Conservation (phyloP, 2,888 invertebrate species). For the Coelopa pilipes region DNA sequence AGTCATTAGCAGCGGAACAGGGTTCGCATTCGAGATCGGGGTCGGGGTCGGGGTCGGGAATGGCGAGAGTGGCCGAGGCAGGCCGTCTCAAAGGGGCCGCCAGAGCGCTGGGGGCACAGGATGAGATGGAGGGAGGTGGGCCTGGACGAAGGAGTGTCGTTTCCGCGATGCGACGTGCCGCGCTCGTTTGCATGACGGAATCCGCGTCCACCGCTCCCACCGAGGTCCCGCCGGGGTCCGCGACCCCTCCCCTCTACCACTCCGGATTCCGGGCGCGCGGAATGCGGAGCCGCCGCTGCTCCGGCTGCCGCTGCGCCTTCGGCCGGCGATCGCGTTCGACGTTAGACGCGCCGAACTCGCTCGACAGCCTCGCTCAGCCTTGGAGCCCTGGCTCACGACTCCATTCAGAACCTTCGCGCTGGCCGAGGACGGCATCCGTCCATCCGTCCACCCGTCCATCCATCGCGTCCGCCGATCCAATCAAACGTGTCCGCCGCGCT, state of each 20-base stretch:
- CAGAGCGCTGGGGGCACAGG: background rate
- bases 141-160: background rate
- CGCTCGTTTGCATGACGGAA: conserved; percentile 29
- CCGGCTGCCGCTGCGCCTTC: background rate
- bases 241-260: background rate
- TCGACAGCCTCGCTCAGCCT: no score
- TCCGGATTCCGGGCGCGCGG: background rate
- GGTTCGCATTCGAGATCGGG: no score
- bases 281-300: background rate
- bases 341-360: conserved; percentile 1
- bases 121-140: background rate
- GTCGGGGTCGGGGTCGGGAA: background rate
- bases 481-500: conserved; percentile 26
- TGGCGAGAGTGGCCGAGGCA: background rate
- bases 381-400: no score
- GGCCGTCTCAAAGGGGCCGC: background rate
- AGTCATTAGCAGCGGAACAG: no score
- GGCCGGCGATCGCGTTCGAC: background rate
- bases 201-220: background rate
- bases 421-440: background rate
- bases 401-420: conserved; percentile 17
- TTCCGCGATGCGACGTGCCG: conserved; percentile 7
- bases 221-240: background rate
- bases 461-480: conserved; percentile 21
- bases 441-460: conserved; percentile 8